Evolutionary conservation across 2,888 invertebrate species (phyloP), one percentile per base, ranked within the genome.

Genomic region (Mythimna loreyi): DNA sequence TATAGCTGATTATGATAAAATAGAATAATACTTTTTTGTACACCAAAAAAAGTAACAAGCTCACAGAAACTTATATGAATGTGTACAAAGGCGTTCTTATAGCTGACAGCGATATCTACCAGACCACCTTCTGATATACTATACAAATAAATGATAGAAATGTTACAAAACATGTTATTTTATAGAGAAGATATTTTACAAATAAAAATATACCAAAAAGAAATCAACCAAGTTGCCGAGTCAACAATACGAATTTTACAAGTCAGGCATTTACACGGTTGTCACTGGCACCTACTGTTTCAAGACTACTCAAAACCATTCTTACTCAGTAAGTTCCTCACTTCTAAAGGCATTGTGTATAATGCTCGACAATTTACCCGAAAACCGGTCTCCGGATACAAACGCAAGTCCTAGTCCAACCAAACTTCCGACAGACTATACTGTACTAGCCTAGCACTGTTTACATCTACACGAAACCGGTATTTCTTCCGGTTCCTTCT

Each of bases 401-500:
- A 65, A 56, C 43, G 21, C 56, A 45, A 55, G 36, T 23, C 28
- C 9, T 28, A 45, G 7, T 9, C 11, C 21, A 23, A 23, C n/a
- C 33, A 33, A 66, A 60, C 25, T 45, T 66, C 66, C 59, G 56
- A 19, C 49, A 45, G 36, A 36, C 47, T 50, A 1, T 58, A 28
- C 28, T n/a, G 50, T 45, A 36, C 25, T 30, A n/a, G 28, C 33
- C 40, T 43, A 11, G 49, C 28, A 45, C 40, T 23, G 49, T 61
- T 61, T 53, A 23, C 45, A 60, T 72, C 45, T 57, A 45, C 25
- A 67, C 43, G 11, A 49, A 49, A 16, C 11, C 57, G 19, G n/a
- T 21, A 25, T 69, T 53, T 75, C 43, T 62, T 65, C 53, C 40
- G 25, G 13, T 19, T 33, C 7, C 11, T 49, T 66, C 28, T 43